Conservation (phyloP, 1,140 invertebrate genomes). For the Drosophila triauraria region DNA sequence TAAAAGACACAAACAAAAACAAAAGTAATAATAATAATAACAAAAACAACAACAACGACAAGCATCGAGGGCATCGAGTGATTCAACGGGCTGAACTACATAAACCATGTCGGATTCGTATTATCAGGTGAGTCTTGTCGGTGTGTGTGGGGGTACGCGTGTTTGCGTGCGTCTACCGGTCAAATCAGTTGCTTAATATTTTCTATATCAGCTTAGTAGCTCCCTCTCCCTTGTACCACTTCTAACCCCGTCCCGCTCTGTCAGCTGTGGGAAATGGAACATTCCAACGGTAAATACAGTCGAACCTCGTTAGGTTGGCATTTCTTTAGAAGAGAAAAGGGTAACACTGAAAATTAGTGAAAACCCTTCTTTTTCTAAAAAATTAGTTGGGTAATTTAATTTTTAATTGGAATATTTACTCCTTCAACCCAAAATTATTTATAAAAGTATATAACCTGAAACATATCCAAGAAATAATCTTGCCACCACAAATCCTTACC, state of each 20-base stretch:
- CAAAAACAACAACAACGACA: slow-evolving; percentile 22
- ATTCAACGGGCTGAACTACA: slow-evolving; percentile 61
- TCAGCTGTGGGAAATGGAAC: slow-evolving; percentile 14
- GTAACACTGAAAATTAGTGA: neutral
- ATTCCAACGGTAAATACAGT: slow-evolving; percentile 26
- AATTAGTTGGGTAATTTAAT: too few relatives aligned
- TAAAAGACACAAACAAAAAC: slow-evolving; percentile 36
- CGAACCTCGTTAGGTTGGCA: neutral
- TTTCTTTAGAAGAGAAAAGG: neutral
- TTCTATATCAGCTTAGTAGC: slow-evolving; percentile 30
- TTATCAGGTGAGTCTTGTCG: slow-evolving; percentile 69
- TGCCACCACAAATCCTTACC: neutral
- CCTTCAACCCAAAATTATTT: too few relatives aligned
- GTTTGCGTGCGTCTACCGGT: slow-evolving; percentile 7
- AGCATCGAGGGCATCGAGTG: slow-evolving; percentile 53
- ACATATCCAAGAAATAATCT: neutral
- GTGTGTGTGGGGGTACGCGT: neutral
- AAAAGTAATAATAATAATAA: slow-evolving; percentile 33
- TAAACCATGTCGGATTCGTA: slow-evolving; percentile 80
- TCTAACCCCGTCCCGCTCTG: neutral
- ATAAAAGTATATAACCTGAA: too few relatives aligned
- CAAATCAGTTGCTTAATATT: slow-evolving; percentile 21
- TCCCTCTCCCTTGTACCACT: neutral
- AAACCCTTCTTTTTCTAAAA: too few relatives aligned
- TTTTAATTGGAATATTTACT: too few relatives aligned